Evolutionary conservation across 2,797 vertebrate genomes (phyloP), one percentile per base, ranked within the genome.

Genomic region (Chaenodraco wilsoni): DNA sequence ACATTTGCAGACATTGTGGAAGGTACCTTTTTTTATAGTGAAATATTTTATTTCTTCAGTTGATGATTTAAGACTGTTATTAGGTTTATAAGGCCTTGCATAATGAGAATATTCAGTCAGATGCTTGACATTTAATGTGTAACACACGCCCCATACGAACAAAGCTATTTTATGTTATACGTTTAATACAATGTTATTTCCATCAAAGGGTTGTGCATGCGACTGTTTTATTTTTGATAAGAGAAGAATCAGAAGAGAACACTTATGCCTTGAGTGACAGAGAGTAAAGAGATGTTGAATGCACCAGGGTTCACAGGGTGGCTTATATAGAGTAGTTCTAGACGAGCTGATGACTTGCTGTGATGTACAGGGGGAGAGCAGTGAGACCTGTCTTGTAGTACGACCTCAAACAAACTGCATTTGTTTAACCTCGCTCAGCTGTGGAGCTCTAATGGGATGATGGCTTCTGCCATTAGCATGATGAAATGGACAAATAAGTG

Each of bases 401-500:
- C 71, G 80, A 91, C 88, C 94, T 95, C 76, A 84, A 82, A 90
- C 89, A 93, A 92, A 90, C 86, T 73, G 50, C 89, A 84, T 93
- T 95, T 94, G 88, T 94, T 88, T 86, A 90, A 86, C 90, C 89
- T 82, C 88, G 82, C 92, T 92, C 78, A 89, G 91, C 91, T 90
- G 91, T 89, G 90, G 78, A 19, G 27, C 87, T 80, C 70, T 93
- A 91, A 89, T 86, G 78, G 86, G 86, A 90, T 94, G 91, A 93
- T 95, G 87, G 92, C 79, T 84, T 65, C 86, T 84, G 91, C 95
- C 91, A 94, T 92, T 91, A 94, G 82, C 84, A 91, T 95, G 94
- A 96, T 96, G 94, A 95, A 96, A 94, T 94, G 87, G 89, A 86
- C 93, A 93, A 92, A 94, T 95, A 92, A 95, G 84, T 94, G 92